A percentile compares a stretch with the other conserved stretches of the same genome.
Conservation (phyloP, 2,113 vertebrate genomes). For the Pristiophorus japonicus region DNA sequence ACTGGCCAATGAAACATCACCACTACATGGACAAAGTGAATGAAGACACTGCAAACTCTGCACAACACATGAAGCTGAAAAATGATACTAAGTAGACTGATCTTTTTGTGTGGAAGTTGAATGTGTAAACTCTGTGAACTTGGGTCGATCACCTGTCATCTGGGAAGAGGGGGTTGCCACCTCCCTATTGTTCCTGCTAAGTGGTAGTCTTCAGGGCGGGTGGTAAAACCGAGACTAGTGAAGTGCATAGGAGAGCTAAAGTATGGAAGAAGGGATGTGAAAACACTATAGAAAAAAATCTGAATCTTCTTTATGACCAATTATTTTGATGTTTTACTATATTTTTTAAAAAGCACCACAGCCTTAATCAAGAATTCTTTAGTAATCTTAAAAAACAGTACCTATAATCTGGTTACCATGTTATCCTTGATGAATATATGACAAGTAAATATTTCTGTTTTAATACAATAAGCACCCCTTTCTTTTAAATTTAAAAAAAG, state of each 20-base stretch:
- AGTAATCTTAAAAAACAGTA: neutral
- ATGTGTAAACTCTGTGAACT: neutral
- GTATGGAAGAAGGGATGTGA: neutral
- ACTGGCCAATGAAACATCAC: neutral
- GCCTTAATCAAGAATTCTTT: constrained; percentile 18
- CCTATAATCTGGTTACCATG: neutral
- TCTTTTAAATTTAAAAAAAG: neutral
- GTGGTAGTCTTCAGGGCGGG: neutral
- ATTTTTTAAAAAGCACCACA: neutral
- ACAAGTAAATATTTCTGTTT: neutral
- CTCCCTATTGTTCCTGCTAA: neutral
- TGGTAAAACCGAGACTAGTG: neutral
- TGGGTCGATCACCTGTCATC: neutral
- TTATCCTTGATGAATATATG: neutral
- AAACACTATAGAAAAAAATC: neutral
- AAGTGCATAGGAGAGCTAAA: neutral
- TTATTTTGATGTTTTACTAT: neutral
- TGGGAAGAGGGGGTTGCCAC: neutral
- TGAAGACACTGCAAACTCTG: neutral
- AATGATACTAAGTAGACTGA: neutral
- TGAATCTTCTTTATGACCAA: neutral
- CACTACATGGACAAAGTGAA: neutral
- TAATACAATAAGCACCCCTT: neutral
- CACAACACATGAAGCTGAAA: neutral
- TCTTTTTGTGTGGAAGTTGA: neutral